phyloP scores from a whole-genome alignment of 2,797 vertebrate genomes.

The Austrolebias charrua region DNA sequence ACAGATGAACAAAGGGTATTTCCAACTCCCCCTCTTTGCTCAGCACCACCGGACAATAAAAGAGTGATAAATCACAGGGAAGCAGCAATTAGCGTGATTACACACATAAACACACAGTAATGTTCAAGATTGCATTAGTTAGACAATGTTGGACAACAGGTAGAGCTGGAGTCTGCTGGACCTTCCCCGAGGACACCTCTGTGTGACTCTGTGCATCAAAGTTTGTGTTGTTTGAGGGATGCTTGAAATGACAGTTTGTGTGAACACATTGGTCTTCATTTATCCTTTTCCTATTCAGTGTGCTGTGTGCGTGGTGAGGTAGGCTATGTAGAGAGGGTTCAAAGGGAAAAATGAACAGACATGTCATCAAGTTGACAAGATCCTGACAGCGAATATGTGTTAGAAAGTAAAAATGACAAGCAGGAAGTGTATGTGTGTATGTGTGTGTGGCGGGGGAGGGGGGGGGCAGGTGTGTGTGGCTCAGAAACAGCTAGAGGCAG shows the following conservation, averaged over 20 bases:
- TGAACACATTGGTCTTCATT: neutral
- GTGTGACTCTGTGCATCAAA: neutral
- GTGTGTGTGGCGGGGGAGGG: neutral
- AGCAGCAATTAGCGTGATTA: neutral
- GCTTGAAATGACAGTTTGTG: neutral
- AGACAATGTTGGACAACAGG: neutral
- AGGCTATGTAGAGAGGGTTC: neutral
- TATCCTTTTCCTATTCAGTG: neutral
- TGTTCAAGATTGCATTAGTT: neutral
- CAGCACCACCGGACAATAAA: neutral
- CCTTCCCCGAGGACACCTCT: neutral
- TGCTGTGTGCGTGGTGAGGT: neutral
- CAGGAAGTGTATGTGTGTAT: neutral
- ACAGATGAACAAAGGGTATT: too few species aligned
- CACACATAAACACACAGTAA: neutral
- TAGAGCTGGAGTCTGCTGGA: neutral
- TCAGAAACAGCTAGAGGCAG: conserved; percentile 40
- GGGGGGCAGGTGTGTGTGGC: neutral
- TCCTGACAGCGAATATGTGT: conserved; percentile 11
- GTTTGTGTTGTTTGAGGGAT: neutral
- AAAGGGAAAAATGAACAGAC: conserved; percentile 35
- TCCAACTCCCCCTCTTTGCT: too few species aligned
- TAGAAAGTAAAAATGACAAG: conserved; percentile 15
- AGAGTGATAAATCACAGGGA: neutral
- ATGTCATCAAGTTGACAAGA: conserved; percentile 34